These are phyloP conservation scores for Gymnopithys bicolor DNA, from an alignment of 2,797 vertebrate species.

Conservation along the genomic window DNA sequence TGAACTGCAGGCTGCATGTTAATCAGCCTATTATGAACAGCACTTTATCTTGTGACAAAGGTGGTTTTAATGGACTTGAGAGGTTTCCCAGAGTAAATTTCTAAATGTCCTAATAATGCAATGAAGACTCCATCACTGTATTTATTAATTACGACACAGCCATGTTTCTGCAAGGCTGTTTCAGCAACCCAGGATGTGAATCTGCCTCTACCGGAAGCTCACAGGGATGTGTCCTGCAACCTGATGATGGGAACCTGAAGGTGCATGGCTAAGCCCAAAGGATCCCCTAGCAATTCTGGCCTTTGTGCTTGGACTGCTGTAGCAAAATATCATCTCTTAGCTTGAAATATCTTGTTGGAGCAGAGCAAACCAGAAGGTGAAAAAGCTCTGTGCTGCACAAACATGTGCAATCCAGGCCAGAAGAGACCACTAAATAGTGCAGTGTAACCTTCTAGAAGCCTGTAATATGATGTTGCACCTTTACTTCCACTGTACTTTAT, in stretches of 20 bases:
- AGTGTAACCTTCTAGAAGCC: neutral
- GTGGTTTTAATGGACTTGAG: slow-evolving; percentile 70
- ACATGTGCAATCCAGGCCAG: neutral
- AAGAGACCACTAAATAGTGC: neutral
- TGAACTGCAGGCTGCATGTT: slow-evolving; percentile 57
- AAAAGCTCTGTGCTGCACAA: neutral
- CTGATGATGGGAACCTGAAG: neutral
- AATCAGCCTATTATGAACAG: slow-evolving; percentile 66
- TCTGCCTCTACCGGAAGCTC: neutral
- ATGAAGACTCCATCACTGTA: slow-evolving; percentile 71
- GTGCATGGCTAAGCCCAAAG: neutral
- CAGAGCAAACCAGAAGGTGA: neutral
- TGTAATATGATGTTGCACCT: neutral
- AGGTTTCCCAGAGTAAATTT: slow-evolving; percentile 76
- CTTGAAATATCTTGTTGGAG: neutral
- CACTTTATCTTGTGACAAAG: slow-evolving; percentile 70
- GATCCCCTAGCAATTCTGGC: fast-evolving
- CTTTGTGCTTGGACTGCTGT: neutral
- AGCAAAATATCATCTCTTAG: neutral
- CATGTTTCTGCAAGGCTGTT: neutral
- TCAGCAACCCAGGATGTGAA: neutral
- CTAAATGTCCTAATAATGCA: slow-evolving; percentile 71
- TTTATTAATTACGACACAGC: slow-evolving; percentile 71
- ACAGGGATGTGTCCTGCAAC: neutral
- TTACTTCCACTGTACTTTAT: neutral